Conservation (phyloP, 2,797 vertebrate genomes). For the Schizothorax lantsangensis region DNA sequence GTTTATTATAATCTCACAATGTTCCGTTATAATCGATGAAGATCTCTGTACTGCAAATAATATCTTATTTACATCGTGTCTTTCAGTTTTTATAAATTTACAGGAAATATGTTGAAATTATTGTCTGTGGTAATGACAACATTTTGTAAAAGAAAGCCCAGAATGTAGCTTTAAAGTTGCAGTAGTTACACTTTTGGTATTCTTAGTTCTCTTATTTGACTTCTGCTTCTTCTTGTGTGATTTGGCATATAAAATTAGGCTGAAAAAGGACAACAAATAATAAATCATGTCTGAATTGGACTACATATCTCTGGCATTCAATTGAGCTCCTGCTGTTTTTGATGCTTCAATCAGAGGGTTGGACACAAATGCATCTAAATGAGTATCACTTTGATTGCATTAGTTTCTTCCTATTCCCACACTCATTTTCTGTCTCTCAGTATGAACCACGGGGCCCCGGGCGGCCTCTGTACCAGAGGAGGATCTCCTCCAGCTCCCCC, state of each 20-base stretch:
- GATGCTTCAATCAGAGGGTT: neutral
- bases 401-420: neutral
- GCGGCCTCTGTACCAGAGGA: slow-evolving; percentile 98
- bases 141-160: neutral
- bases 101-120: neutral
- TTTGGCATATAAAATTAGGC: neutral
- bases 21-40: too few relatives aligned
- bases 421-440: slow-evolving; percentile 70
- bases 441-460: slow-evolving; percentile 99
- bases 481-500: slow-evolving; percentile 95
- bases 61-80: too few relatives aligned
- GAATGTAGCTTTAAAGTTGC: neutral
- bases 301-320: neutral
- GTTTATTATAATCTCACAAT: too few relatives aligned
- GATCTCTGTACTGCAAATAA: too few relatives aligned
- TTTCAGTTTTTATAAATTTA: too few relatives aligned
- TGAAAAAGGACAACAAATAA: neutral
- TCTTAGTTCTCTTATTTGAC: neutral
- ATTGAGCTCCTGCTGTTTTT: neutral
- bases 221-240: neutral
- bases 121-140: neutral
- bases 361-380: neutral
- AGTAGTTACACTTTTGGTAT: neutral
- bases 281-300: neutral
- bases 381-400: neutral